Percentiles rank a stretch among this genome's conserved stretches.
Evolutionary conservation across 2,113 vertebrate species (phyloP).

Genomic region (Sula dactylatra): DNA sequence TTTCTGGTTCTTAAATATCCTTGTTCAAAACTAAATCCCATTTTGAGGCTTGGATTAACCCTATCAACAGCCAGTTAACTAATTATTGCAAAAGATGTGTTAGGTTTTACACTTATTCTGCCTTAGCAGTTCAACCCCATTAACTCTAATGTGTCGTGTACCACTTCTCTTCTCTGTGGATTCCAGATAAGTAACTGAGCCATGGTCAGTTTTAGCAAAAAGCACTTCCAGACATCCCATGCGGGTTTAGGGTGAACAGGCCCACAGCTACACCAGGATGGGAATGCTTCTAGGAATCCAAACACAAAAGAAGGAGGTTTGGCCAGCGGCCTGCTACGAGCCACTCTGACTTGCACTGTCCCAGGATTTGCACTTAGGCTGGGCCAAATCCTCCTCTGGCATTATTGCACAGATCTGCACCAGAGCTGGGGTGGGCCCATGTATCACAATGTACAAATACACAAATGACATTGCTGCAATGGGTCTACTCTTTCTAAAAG

Average conservation of each 20-base stretch:
- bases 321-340: not conserved
- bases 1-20: not conserved
- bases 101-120: not conserved
- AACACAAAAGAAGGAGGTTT: not conserved
- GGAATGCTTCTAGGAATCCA: not conserved
- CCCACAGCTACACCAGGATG: not conserved
- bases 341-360: not conserved
- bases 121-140: not conserved
- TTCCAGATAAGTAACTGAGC: not conserved
- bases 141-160: not conserved
- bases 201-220: not conserved
- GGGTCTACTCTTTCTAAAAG: not conserved
- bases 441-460: not conserved
- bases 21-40: not conserved
- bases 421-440: not conserved
- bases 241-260: not conserved
- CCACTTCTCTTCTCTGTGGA: not conserved
- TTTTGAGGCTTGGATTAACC: not conserved
- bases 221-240: not conserved
- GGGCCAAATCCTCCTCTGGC: not conserved
- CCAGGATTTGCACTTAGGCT: not conserved
- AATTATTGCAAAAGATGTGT: not conserved
- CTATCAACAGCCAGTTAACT: not conserved
- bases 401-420: not conserved
- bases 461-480: not conserved